Conservation (phyloP, 2,113 vertebrate species). For the Carassius carassius region DNA sequence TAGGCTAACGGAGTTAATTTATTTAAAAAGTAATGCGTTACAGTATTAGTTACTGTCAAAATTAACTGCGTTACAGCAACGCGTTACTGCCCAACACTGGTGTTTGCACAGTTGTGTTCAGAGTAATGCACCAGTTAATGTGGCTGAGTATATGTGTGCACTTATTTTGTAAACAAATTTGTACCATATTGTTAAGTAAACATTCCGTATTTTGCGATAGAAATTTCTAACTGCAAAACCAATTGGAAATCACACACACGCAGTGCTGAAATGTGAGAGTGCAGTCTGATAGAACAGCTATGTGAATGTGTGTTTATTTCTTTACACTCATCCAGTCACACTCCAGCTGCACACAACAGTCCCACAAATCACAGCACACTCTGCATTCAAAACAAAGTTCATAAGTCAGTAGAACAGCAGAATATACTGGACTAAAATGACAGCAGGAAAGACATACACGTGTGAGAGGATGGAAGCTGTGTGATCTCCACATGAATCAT, state of each 20-base stretch:
- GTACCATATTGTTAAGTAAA: not conserved
- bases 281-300: not conserved
- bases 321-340: not conserved
- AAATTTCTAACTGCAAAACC: not conserved
- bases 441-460: not conserved
- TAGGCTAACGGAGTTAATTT: too few relatives aligned
- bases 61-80: too few relatives aligned
- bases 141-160: not conserved
- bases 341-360: not conserved
- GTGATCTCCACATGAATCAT: not conserved
- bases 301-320: not conserved
- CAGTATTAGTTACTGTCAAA: too few relatives aligned
- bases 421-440: not conserved
- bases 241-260: not conserved
- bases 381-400: not conserved
- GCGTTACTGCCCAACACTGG: too few relatives aligned
- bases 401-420: not conserved
- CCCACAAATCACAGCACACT: not conserved
- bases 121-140: not conserved
- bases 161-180: too few relatives aligned
- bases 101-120: slow-evolving; percentile 37
- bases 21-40: too few relatives aligned
- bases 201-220: not conserved
- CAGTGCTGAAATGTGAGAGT: not conserved
- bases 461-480: not conserved